Base-by-base conservation (phyloP, 2,113 vertebrate genomes). In the Mesitornis unicolor region DNA sequence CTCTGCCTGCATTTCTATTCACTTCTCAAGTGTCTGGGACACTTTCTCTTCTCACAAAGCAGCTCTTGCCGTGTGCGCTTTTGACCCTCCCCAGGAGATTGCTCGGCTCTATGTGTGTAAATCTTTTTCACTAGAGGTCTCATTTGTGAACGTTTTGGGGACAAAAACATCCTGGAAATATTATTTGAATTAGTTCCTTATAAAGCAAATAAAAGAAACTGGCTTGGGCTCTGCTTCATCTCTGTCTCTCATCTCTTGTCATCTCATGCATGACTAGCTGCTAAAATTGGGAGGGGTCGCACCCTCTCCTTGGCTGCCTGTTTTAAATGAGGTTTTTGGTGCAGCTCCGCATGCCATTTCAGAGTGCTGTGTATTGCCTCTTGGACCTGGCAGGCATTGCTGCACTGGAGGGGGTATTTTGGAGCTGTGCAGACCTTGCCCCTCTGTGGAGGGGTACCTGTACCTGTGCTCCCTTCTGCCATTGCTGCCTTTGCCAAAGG, bases 381-480 rank as follows among this genome's bases (percentile, higher is more conserved):
- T n/a, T 20, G 43, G 24, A 38, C 40, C n/a, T 24, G 16, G 24
- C 0, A 0, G 59, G 21, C 13, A 31, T 0, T 0, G 2, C 53
- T 65, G 25, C n/a, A n/a, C 33, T 40, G 51, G 21, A 17, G 35
- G 38, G 38, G 35, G 9, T 19, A 7, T 43, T 63, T 35, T 19
- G 71, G 75, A 79, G 43, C 53, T 68, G 24, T 36, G 31, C 40
- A 53, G 63, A 21, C 59, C 33, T 51, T 42, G 3, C 3, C 2
- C 3, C 20, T 54, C 40, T 56, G 68, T 9, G 29, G 43, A 56
- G 61, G 29, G 20, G n/a, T n/a, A n/a, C n/a, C n/a, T 6, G 28
- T 48, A n/a, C 21, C 59, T n/a, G 42, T 57, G 33, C 21, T 67
- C 31, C 54, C 8, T 0, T 35, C 77, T 48, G 47, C 64, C 51